Evolutionary conservation across 2,888 invertebrate species (phyloP).

Genomic region (Philereme vetulata): DNA sequence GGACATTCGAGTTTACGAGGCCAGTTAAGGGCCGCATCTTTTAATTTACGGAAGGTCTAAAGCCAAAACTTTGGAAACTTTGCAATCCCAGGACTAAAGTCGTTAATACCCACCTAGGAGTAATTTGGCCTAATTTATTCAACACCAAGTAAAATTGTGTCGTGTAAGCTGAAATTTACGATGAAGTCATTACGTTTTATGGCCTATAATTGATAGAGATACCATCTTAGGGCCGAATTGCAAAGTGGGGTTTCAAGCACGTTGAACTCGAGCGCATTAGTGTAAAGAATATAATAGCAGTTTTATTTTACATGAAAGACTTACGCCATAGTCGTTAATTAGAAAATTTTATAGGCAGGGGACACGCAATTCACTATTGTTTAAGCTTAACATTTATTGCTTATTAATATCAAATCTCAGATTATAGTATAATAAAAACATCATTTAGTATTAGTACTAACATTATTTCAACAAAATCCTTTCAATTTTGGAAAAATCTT

Average conservation of each 20-base stretch:
- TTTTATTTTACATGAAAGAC: constrained; percentile 70
- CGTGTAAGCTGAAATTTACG: constrained; percentile 80
- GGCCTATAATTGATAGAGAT: constrained; percentile 82
- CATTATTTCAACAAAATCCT: no score
- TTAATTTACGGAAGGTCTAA: constrained; percentile 37
- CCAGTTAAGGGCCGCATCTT: constrained; percentile 28
- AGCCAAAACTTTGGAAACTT: constrained; percentile 29
- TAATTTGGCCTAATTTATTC: constrained; percentile 77
- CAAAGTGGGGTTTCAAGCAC: constrained; percentile 74
- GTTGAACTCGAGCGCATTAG: constrained; percentile 73
- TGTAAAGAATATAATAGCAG: constrained; percentile 71
- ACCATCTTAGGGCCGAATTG: constrained; percentile 76
- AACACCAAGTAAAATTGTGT: constrained; percentile 77
- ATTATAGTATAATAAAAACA: no score
- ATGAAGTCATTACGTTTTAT: constrained; percentile 83
- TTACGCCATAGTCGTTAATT: constrained; percentile 76
- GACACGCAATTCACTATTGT: constrained; percentile 60
- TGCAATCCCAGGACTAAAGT: constrained; percentile 53
- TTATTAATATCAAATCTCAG: constrained; percentile 35
- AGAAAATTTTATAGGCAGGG: constrained; percentile 67
- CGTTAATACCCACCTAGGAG: constrained; percentile 57
- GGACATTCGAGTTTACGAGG: constrained; percentile 27
- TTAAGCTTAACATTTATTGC: constrained; percentile 56
- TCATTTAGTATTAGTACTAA: no score
- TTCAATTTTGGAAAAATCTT: no score